Conservation (phyloP, 2,113 vertebrate species). For the Ciconia maguari region DNA sequence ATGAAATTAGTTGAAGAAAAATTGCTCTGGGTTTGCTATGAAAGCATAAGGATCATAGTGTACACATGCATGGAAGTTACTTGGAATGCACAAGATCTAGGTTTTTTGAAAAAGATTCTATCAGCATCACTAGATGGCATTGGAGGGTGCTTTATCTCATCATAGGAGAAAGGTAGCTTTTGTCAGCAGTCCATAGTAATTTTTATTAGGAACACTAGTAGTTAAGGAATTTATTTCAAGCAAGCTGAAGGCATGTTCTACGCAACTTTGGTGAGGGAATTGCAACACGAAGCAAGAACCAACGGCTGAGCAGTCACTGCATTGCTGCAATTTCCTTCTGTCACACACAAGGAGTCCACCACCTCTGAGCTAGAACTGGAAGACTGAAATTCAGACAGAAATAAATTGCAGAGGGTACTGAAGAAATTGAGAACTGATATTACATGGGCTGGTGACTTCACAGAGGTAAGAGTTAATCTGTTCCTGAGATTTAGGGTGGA, state of each 20-base stretch:
- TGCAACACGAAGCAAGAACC: background rate
- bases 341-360: background rate
- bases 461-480: background rate
- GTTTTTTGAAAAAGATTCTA: background rate
- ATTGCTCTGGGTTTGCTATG: background rate
- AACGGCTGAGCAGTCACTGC: background rate
- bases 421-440: background rate
- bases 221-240: background rate
- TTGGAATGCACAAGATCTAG: background rate
- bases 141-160: conserved; percentile 33
- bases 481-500: background rate
- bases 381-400: background rate
- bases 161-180: background rate
- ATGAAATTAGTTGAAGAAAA: background rate
- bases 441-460: background rate
- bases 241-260: background rate
- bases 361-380: background rate
- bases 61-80: background rate
- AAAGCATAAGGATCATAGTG: background rate
- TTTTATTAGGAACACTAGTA: background rate
- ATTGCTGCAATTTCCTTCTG: background rate
- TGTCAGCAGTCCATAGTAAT: background rate
- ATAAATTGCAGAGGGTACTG: background rate
- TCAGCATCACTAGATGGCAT: conserved; percentile 62
- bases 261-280: background rate